phyloP scores from a whole-genome alignment of 1,140 invertebrate species.

The silkworm (Bombyx mori) region ASM3026992v2 NC_085131.1:6299001-6299500 shows the following conservation, averaged over 20 bases:
- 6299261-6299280: slow-evolving; percentile 64
- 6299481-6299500: too few relatives aligned
- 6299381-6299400: too few relatives aligned
- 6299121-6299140: slow-evolving; percentile 1
- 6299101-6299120: slow-evolving; percentile 1
- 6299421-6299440: too few relatives aligned
- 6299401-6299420: too few relatives aligned
- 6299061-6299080: too few relatives aligned
- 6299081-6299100: not conserved
- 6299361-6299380: slow-evolving; percentile 10
- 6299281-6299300: slow-evolving; percentile 69
- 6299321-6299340: slow-evolving; percentile 60
- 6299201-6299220: slow-evolving; percentile 26
- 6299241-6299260: slow-evolving; percentile 46
- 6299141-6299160: slow-evolving; percentile 20
- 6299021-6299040: slow-evolving; percentile 28
- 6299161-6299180: slow-evolving; percentile 35
- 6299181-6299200: slow-evolving; percentile 47
- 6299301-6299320: slow-evolving; percentile 56
- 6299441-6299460: too few relatives aligned
- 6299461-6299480: too few relatives aligned
- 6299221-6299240: slow-evolving; percentile 62
- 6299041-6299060: slow-evolving; percentile 7
- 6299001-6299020: slow-evolving; percentile 40
- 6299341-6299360: slow-evolving; percentile 25